phyloP scores from a whole-genome alignment of 1,140 invertebrate species.

The Drosophila baimaii region DNA sequence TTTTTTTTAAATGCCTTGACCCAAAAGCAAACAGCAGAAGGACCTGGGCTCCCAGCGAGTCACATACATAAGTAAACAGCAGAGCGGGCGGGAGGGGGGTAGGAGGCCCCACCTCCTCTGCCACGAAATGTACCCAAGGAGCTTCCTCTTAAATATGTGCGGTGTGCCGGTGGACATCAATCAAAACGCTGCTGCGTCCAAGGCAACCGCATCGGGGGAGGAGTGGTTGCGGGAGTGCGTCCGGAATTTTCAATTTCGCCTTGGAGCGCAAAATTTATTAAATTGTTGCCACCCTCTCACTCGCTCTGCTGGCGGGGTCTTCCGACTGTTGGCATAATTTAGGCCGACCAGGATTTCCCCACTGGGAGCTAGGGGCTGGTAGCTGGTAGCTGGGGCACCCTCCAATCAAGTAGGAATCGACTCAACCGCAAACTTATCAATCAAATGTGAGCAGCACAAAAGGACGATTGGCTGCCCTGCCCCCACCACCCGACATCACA shows the following conservation, averaged over 20 bases:
- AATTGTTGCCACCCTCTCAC: slow-evolving; percentile 63
- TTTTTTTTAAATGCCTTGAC: slow-evolving; percentile 68
- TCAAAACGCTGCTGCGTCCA: slow-evolving; percentile 56
- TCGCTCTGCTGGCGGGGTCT: slow-evolving; percentile 39
- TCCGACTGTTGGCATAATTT: slow-evolving; percentile 64
- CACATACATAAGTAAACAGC: slow-evolving; percentile 66
- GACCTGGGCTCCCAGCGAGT: not conserved
- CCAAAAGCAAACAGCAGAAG: slow-evolving; percentile 67
- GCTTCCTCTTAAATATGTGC: slow-evolving; percentile 44
- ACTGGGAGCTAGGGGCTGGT: not conserved
- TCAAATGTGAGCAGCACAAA: slow-evolving; percentile 55
- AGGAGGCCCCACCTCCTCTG: not conserved
- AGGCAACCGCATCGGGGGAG: slow-evolving; percentile 7
- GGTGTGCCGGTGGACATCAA: slow-evolving; percentile 69
- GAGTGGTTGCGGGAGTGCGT: slow-evolving; percentile 1
- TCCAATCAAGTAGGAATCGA: slow-evolving; percentile 25
- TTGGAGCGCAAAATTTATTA: slow-evolving; percentile 74
- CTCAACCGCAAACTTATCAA: slow-evolving; percentile 54
- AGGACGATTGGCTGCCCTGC: slow-evolving; percentile 18
- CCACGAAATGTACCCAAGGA: slow-evolving; percentile 22
- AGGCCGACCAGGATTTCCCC: slow-evolving; percentile 51
- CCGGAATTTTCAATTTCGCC: slow-evolving; percentile 78
- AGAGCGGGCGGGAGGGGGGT: not conserved
- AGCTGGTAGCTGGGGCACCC: not conserved
- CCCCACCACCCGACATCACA: slow-evolving; percentile 11